Base-by-base conservation (phyloP, 2,797 vertebrate species). In the Sciurus carolinensis region DNA sequence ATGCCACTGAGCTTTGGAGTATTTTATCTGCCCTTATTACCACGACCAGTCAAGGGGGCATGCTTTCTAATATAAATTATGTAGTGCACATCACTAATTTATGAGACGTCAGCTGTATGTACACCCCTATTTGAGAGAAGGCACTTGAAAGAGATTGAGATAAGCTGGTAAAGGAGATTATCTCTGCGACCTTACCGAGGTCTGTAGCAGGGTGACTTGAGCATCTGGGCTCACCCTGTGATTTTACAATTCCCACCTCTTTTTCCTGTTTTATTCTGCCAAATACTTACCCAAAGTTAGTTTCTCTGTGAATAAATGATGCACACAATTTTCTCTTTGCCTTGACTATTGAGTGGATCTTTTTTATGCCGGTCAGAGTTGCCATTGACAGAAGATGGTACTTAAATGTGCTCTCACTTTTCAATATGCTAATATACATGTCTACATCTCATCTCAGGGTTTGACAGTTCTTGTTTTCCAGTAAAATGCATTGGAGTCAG, bases 71-170 rank as follows among this genome's bases (percentile, higher is more conserved):
- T 81, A 95, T 91, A 94, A 96, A 97, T 97, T 94, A 89, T 73
- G 79, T 42, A 80, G 94, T 59, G 85, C 85, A 47, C 92, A 94
- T 76, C 82, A 77, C 87, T 90, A 69, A 91, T 95, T 93, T 93
- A 84, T 87, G 79, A 81, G 83, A 90, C 52, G 81, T n/a, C 26
- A 12, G 50, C 50, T 50, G 11, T 76, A 87, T 18, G 39, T 42
- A 10, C 47, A 33, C 54, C 54, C 83, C 76, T 39, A 42, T 75
- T 90, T 47, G 94, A 79, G 88, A 92, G 87, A 73, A 10, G 5
- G 91, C 72, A 26, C 91, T 97, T 97, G 89, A 96, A 97, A 97
- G 96, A 91, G 90, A 79, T 47, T 39, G 91, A 75, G 95, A 89
- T 87, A 95, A 97, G 66, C 94, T 69, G 82, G 71, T 67, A 50